Conservation (phyloP, 2,797 vertebrate species). For the Lacerta viridis region DNA sequence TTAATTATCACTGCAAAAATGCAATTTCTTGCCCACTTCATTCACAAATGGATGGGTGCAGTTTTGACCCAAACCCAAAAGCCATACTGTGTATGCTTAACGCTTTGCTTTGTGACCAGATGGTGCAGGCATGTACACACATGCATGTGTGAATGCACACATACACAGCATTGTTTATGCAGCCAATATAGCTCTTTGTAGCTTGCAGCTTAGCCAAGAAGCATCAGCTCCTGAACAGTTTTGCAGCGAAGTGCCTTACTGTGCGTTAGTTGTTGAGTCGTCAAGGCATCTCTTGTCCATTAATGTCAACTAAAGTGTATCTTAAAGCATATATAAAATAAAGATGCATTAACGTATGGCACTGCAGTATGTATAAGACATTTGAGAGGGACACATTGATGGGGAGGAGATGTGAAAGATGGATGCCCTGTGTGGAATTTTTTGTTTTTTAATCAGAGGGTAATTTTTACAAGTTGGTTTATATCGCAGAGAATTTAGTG, state of each 20-base stretch:
- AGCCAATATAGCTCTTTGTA: constrained; percentile 51
- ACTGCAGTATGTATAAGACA: constrained; percentile 67
- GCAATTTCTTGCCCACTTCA: not conserved
- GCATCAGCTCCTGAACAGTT: constrained; percentile 39
- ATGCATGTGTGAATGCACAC: constrained; percentile 19
- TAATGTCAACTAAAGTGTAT: constrained; percentile 70
- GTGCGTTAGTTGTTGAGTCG: constrained; percentile 68
- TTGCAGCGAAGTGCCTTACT: constrained; percentile 75
- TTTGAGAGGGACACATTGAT: constrained; percentile 70
- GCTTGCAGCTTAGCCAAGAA: constrained; percentile 56
- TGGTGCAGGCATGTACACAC: constrained; percentile 19
- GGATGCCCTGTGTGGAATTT: constrained; percentile 48
- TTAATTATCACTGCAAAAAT: constrained; percentile 39
- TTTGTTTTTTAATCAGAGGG: constrained; percentile 68
- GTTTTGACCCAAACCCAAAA: constrained; percentile 69
- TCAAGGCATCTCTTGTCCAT: constrained; percentile 67
- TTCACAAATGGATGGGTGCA: constrained; percentile 18
- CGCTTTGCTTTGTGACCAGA: constrained; percentile 47
- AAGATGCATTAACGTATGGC: constrained; percentile 71
- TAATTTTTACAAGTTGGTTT: constrained; percentile 77
- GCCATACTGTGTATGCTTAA: constrained; percentile 64
- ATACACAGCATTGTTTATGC: constrained; percentile 64
- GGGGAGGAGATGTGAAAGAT: constrained; percentile 72
- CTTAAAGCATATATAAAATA: constrained; percentile 68
- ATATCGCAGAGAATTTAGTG: constrained; percentile 73